A percentile compares a stretch with the other conserved stretches of the same genome.
These are phyloP conservation scores for Aurelia aurita DNA, from an alignment of 30 jellyfish, hydroid and myxozoan genomes.

Conservation along the genomic window DNA sequence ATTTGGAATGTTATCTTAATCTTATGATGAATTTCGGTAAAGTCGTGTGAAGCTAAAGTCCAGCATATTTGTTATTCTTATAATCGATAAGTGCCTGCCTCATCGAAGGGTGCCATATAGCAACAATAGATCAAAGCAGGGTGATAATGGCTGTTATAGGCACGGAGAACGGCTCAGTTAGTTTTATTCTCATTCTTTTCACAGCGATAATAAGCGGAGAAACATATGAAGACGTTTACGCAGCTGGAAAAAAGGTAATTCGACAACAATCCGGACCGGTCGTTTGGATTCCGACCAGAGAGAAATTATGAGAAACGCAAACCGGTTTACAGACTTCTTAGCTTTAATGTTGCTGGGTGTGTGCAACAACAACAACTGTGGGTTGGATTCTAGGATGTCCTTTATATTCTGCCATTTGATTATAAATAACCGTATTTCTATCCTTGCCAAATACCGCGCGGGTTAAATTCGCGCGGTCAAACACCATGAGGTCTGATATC, in stretches of 20 bases:
- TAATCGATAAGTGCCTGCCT: no score
- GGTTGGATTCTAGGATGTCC: not conserved
- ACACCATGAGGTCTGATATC: not conserved
- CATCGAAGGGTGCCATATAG: no score
- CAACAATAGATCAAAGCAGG: no score
- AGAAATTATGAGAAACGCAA: slow-evolving; percentile 63
- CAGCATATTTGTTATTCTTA: no score
- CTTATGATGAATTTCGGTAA: no score
- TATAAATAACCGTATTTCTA: not conserved
- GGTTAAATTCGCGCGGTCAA: no score
- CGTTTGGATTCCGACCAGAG: slow-evolving; percentile 99
- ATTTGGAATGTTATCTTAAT: no score
- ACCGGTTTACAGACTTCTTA: not conserved
- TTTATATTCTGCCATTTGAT: slow-evolving; percentile 1
- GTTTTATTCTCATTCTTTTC: slow-evolving; percentile 8
- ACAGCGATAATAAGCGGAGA: slow-evolving; percentile 95
- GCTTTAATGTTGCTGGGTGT: slow-evolving; percentile 5
- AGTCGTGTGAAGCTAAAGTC: no score
- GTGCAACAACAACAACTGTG: slow-evolving; percentile 21
- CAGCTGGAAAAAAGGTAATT: slow-evolving; percentile 77
- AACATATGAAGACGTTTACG: slow-evolving; percentile 89
- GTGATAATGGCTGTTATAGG: no score
- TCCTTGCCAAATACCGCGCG: no score
- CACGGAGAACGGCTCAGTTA: no score
- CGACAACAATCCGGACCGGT: slow-evolving; percentile 95